A percentile compares a stretch with the other conserved stretches of the same genome.
These are phyloP conservation scores for Chionoecetes opilio DNA, from an alignment of 1,140 invertebrate genomes.

Conservation along the genomic window DNA sequence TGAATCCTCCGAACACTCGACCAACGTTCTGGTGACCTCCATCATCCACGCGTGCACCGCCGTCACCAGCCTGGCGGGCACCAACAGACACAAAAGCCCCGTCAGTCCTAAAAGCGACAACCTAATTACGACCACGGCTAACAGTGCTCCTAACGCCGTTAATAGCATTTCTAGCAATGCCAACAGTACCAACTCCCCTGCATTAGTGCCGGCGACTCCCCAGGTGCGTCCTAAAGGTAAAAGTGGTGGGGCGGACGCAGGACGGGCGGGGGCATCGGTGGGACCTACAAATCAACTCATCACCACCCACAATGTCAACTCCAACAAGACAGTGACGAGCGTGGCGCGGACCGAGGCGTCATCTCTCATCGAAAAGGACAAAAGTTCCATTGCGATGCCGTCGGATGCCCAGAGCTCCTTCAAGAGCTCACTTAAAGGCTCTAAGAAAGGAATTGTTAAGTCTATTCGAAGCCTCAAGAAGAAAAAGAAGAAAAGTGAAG, in stretches of 20 bases:
- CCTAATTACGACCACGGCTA: not conserved
- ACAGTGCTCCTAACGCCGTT: conserved; percentile 63
- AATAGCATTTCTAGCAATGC: conserved; percentile 56
- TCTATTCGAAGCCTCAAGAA: conserved; percentile 81
- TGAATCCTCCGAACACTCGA: conserved; percentile 76
- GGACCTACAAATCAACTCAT: conserved; percentile 79
- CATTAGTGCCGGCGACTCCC: conserved; percentile 52
- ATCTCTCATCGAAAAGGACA: conserved; percentile 78
- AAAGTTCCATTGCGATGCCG: conserved; percentile 59
- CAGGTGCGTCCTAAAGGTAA: conserved; percentile 55
- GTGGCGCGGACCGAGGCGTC: conserved; percentile 79
- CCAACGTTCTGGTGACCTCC: conserved; percentile 79
- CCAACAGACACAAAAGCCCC: conserved; percentile 60
- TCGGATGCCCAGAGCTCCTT: conserved; percentile 79
- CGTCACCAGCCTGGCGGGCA: conserved; percentile 74
- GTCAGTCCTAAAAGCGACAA: conserved; percentile 63
- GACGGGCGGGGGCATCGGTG: conserved; percentile 16
- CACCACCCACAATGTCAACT: conserved; percentile 81
- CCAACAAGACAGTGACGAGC: conserved; percentile 80
- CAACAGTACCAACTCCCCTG: conserved; percentile 48
- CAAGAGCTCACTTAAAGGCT: conserved; percentile 78
- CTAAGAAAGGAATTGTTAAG: conserved; percentile 80
- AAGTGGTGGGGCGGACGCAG: conserved; percentile 34
- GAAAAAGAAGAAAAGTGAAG: conserved; percentile 86
- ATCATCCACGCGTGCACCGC: conserved; percentile 80